Base-by-base conservation (phyloP, 2,113 vertebrate species). In the Rhabdornis inornatus region DNA sequence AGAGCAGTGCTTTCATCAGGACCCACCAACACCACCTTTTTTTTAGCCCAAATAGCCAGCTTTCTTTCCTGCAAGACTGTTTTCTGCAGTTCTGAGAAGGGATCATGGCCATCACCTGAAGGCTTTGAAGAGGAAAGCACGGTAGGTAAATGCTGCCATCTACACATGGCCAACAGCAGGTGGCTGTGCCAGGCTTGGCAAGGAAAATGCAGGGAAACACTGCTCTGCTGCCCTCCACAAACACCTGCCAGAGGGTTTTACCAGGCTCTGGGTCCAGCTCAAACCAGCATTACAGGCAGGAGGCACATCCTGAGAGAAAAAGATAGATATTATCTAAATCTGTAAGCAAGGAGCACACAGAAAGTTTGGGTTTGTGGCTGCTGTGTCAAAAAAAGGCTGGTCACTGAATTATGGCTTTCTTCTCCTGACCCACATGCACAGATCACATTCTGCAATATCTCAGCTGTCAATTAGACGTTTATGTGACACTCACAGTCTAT, bases 91-190 rank as follows among this genome's bases (percentile, higher is more conserved):
- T 8, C 22, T 53, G 77, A 52, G 69, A 76, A 65, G 25, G 4
- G 13, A 52, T 53, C 31, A 35, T 22, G 9, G 24, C 33, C 57
- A 63, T 21, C 13, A 45, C 88, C 77, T 79, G 52, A 31, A 72
- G 37, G 11, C 28, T 66, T 6, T 56, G 87, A 30, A 53, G 81
- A 78, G 40, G 33, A 23, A 40, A 79, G 65, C 17, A 83, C 4
- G 2, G 85, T 18, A 97, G 90, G 95, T 95, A 96, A 95, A 93
- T 96, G 90, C 95, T 96, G 95, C 96, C 96, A 97, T 35, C 95
- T 96, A 96, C 93, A 93, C 92, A 90, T 31, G 85, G 71, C 79
- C 89, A 88, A 3, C 66, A 30, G 88, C 53, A 95, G 91, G 76
- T 9, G 28, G 45, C 42, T 19, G 12, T 70, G 90, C 68, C 88